A percentile compares a stretch with the other conserved stretches of the same genome.
Conservation (phyloP, 2,888 invertebrate genomes). For the Nebria brevicollis region DNA sequence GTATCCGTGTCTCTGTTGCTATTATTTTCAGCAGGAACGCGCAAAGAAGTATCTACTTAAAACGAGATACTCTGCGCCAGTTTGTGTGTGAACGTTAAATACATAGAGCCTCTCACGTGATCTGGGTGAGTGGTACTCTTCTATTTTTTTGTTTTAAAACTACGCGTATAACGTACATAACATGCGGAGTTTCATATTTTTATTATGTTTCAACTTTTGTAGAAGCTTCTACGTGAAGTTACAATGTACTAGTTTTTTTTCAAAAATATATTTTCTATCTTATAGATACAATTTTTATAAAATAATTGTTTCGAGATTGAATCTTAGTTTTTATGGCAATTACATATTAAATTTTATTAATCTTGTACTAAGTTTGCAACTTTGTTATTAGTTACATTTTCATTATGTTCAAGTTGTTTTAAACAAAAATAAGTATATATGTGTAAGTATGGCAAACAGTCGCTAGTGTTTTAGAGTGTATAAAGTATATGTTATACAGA, state of each 20-base stretch:
- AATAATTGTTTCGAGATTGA: too few relatives aligned
- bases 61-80: neutral
- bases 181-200: constrained; percentile 28
- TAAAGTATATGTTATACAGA: too few relatives aligned
- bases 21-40: neutral
- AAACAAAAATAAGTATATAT: too few relatives aligned
- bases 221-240: neutral
- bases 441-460: too few relatives aligned
- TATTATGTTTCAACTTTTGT: constrained; percentile 9
- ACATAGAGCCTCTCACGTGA: neutral
- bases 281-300: too few relatives aligned
- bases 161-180: constrained; percentile 25
- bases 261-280: too few relatives aligned
- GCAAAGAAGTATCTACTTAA: neutral
- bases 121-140: neutral
- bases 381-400: too few relatives aligned
- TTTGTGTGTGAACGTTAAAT: neutral
- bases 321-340: too few relatives aligned
- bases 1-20: neutral
- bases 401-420: too few relatives aligned
- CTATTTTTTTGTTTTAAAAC: constrained; percentile 32
- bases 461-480: too few relatives aligned
- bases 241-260: neutral
- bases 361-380: too few relatives aligned
- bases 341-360: too few relatives aligned